Conservation (phyloP, 2,797 vertebrate genomes). For the Lagodon rhomboides region DNA sequence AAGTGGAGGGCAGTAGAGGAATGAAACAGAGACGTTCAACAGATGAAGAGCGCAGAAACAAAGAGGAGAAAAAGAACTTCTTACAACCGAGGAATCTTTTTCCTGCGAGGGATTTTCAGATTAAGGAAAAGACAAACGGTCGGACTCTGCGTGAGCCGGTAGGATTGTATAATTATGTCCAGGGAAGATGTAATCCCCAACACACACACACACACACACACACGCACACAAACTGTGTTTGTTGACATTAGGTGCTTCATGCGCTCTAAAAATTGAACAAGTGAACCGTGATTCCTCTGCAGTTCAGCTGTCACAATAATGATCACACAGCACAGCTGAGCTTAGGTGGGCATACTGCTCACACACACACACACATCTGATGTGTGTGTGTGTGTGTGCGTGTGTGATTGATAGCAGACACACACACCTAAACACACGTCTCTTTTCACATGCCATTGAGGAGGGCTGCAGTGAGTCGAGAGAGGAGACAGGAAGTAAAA, state of each 20-base stretch:
- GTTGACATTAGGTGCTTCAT: slow-evolving; percentile 78
- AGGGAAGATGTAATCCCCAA: slow-evolving; percentile 68
- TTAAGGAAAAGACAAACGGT: slow-evolving; percentile 45
- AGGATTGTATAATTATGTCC: slow-evolving; percentile 73
- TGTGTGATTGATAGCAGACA: slow-evolving; percentile 44
- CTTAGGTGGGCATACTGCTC: slow-evolving; percentile 57
- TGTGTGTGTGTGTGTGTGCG: slow-evolving; percentile 19
- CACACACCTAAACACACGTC: slow-evolving; percentile 31
- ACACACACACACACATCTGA: slow-evolving; percentile 22
- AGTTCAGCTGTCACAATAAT: slow-evolving; percentile 81
- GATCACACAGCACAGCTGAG: slow-evolving; percentile 77
- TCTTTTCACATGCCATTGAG: slow-evolving; percentile 30
- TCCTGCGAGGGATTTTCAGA: slow-evolving; percentile 67
- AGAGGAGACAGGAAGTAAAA: neutral
- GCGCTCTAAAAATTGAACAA: slow-evolving; percentile 78
- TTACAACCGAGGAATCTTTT: slow-evolving; percentile 30
- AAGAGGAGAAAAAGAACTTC: slow-evolving; percentile 33
- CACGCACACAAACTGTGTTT: slow-evolving; percentile 49
- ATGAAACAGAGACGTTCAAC: neutral
- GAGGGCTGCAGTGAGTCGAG: slow-evolving; percentile 10
- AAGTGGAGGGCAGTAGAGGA: neutral
- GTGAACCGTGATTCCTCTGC: slow-evolving; percentile 78
- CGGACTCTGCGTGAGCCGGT: slow-evolving; percentile 56
- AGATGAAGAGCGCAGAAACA: slow-evolving; percentile 6
- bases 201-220: slow-evolving; percentile 47